Evolutionary conservation across 2,113 vertebrate species (phyloP), one percentile per base, ranked within the genome.

Genomic region (Elgaria multicarinata): DNA sequence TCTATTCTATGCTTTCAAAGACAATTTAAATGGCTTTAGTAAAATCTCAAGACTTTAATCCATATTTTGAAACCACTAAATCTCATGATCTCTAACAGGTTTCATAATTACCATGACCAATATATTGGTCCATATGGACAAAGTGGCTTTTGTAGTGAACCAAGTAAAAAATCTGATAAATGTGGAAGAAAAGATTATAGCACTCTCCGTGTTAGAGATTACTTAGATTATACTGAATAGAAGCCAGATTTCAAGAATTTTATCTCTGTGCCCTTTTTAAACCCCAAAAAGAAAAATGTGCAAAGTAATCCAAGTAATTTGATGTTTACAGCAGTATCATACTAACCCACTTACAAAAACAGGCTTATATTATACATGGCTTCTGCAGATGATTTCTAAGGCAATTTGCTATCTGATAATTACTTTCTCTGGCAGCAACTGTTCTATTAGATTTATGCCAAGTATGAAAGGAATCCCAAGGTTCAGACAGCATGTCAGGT

Each of bases 391-490:
- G 24, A 84, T 84, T 89, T 92, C 86, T 74, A 88, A 85, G 90
- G 42, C 90, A 92, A 93, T 91, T 93, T 93, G 93, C 0, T 3
- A 74, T 79, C 92, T 93, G 91, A 67, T 94, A 92, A 95, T 90
- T 92, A 83, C 58, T 84, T 44, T 89, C 39, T 64, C 50, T 84
- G 62, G 95, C 83, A 95, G 62, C 81, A 88, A 26, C 31, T 22
- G 14, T 0, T 75, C 87, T 44, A 91, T 86, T 44, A 92, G n/a
- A 84, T 92, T 91, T 28, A 50, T 50, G 90, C 28, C 76, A 91
- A 87, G 86, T 71, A 94, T 53, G 92, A 92, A 78, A 94, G 93
- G 92, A 95, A 96, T 89, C 74, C 36, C 85, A 84, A 66, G 26
- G 71, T 86, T 91, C 1, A 0, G 94, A 0, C 93, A 83, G 81